Conservation (phyloP, 2,888 invertebrate species). For the Lasioglossum morio region DNA sequence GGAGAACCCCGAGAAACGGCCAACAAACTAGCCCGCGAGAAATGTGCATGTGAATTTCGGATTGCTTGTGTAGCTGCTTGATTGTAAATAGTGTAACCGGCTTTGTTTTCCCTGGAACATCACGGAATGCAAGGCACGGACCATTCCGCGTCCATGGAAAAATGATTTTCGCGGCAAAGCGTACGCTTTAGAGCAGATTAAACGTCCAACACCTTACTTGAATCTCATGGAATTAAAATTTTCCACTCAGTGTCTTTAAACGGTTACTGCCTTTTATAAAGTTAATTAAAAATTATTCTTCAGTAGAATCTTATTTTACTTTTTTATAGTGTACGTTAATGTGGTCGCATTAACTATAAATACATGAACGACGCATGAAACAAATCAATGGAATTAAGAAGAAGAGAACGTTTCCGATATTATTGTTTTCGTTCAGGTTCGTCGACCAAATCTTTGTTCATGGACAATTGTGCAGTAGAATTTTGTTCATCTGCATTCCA, state of each 20-base stretch:
- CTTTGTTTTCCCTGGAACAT: neutral
- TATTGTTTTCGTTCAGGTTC: no score
- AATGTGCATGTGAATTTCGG: conserved; percentile 1
- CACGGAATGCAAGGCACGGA: neutral
- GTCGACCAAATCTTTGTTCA: no score
- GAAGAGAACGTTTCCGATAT: no score
- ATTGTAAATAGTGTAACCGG: neutral
- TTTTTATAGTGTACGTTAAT: no score
- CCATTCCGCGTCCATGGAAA: neutral
- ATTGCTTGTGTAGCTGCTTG: neutral
- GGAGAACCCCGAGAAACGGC: neutral
- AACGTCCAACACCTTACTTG: neutral
- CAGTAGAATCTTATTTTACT: neutral
- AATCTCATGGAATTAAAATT: neutral
- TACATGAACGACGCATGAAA: no score
- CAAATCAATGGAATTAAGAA: no score
- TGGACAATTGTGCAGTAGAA: no score
- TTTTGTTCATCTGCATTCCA: no score
- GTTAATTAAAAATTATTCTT: neutral
- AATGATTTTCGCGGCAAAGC: neutral
- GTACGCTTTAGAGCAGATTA: neutral
- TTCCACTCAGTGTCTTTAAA: neutral
- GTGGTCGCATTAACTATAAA: no score
- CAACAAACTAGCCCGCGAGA: neutral
- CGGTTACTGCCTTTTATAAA: neutral